Base-by-base conservation (phyloP, 30 jellyfish, hydroid and myxozoan species). In the Aurelia aurita region DNA sequence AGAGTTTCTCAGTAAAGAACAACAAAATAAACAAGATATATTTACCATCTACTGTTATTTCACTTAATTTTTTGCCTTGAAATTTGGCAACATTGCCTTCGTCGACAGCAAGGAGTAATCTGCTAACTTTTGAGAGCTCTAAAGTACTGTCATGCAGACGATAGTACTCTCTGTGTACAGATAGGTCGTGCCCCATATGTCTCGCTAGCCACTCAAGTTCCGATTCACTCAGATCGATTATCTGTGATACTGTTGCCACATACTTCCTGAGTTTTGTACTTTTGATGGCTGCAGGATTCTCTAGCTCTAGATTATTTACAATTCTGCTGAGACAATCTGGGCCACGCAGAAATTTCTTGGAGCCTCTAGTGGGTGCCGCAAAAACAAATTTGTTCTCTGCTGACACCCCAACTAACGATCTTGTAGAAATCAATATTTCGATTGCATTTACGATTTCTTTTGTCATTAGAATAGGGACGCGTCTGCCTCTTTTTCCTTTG, bases 161-260 rank as follows among this genome's bases (percentile, higher is more conserved):
- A 61, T 85, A 85, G 53, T 85, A 85, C 65, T 85, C 89, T 80
- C 89, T 58, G 69, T 85, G 95, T n/a, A 72, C 95, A 14, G 87
- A 72, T 18, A 85, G 49, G 69, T 85, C 89, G 47, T 85, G 95
- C 69, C 89, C 95, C 81, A 85, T 60, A 65, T 85, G 95, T 39
- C 54, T 72, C 27, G 95, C 95, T 53, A 85, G 54, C 84, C 95
- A 85, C 15, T 69, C 89, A 61, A 71, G 67, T 31, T 85, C 95
- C 18, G 72, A 49, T 35, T 64, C 69, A 35, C 72, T 49, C 66
- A 85, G 84, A 85, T 85, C 89, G 29, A 69, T 72, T 31, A 85
- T 73, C 78, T 85, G 89, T 25, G 95, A 71, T 16, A 85, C 89
- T 11, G 89, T 85, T 26, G 95, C 89, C 46, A 82, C 77, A 69